phyloP scores from a whole-genome alignment of 92 coral and sea anemone species.

The Palythoa caribaeorum region DNA sequence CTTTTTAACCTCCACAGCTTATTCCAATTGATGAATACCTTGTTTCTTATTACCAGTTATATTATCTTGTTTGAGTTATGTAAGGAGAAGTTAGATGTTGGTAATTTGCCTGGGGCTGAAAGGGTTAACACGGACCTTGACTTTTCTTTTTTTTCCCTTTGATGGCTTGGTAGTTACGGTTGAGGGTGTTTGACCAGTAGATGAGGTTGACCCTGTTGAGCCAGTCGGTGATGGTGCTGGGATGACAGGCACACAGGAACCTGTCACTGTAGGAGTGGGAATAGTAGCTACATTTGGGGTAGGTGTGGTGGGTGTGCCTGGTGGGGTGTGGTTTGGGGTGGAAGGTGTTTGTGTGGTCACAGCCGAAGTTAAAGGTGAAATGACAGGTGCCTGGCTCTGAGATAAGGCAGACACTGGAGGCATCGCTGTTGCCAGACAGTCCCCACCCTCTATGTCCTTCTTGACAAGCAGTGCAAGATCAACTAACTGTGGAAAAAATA shows the following conservation, averaged over 20 bases:
- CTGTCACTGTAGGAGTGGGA: slow-evolving; percentile 25
- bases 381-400: slow-evolving; percentile 78
- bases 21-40: too few species aligned
- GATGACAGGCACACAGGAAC: slow-evolving; percentile 66
- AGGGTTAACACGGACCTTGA: slow-evolving; percentile 68
- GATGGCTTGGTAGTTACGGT: slow-evolving; percentile 68
- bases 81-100: too few species aligned
- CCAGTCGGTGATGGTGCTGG: slow-evolving; percentile 86
- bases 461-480: slow-evolving; percentile 92
- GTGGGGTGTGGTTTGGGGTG: slow-evolving; percentile 95
- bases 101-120: too few species aligned
- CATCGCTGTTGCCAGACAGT: slow-evolving; percentile 85
- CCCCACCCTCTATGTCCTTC: slow-evolving; percentile 89
- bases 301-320: slow-evolving; percentile 96
- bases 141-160: slow-evolving; percentile 91
- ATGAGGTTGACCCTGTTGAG: slow-evolving; percentile 63
- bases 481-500: slow-evolving; percentile 69
- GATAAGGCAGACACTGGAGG: slow-evolving; percentile 87
- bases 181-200: slow-evolving; percentile 55
- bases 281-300: slow-evolving; percentile 60
- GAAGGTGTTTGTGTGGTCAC: slow-evolving; percentile 80
- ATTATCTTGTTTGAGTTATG: too few species aligned
- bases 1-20: too few species aligned
- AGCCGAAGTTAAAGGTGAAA: slow-evolving; percentile 61
- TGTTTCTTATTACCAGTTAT: too few species aligned